Percentiles rank a stretch among this genome's conserved stretches.
These are phyloP conservation scores for Trichonephila inaurata DNA, from an alignment of 1,140 invertebrate genomes.

Conservation along the genomic window DNA sequence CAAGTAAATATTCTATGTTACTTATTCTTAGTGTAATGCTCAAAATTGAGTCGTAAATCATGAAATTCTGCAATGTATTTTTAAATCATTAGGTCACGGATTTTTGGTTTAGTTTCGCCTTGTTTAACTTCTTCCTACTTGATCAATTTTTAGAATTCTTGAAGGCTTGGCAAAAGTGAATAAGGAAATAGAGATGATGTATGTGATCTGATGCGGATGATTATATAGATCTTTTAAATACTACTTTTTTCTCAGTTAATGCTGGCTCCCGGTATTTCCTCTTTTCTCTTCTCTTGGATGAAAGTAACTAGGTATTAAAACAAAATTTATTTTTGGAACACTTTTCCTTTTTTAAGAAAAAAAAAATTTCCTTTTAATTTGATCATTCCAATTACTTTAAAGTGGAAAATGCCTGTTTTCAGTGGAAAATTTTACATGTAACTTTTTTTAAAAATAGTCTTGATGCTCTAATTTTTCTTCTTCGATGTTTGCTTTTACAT, in stretches of 20 bases:
- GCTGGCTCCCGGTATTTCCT: background rate
- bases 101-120: conserved; percentile 14
- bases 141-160: background rate
- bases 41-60: background rate
- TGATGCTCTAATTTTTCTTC: too few species aligned
- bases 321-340: background rate
- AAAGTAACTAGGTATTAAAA: background rate
- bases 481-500: too few species aligned
- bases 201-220: background rate
- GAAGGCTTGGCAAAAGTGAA: background rate
- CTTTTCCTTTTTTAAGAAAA: background rate
- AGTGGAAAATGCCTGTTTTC: background rate
- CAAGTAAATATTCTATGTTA: too few species aligned
- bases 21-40: too few species aligned
- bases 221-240: background rate
- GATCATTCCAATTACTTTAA: background rate
- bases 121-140: conserved; percentile 1
- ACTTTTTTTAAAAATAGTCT: too few species aligned
- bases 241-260: background rate
- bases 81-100: background rate
- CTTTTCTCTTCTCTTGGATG: background rate
- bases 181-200: background rate
- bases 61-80: background rate
- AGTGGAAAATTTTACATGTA: too few species aligned
- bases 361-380: background rate